A percentile compares a stretch with the other conserved stretches of the same genome.
phyloP scores from a whole-genome alignment of 2,797 vertebrate genomes.

The Semotilus atromaculatus region DNA sequence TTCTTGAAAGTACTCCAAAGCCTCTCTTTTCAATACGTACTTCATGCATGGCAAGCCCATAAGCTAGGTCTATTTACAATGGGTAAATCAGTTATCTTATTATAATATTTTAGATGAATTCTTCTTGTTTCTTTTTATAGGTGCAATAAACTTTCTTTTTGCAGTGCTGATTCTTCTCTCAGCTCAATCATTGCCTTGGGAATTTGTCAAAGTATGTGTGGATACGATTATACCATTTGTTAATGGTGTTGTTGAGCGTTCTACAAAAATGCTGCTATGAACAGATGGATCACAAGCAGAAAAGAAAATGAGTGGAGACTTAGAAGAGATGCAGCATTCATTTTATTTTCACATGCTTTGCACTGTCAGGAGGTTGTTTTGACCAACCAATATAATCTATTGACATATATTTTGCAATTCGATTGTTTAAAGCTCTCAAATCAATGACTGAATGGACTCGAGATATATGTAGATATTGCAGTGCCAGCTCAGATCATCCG shows the following conservation, averaged over 20 bases:
- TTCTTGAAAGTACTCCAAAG: constrained; percentile 60
- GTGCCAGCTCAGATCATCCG: constrained; percentile 43
- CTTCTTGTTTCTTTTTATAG: background rate
- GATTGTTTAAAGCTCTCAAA: background rate
- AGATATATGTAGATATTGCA: constrained; percentile 19
- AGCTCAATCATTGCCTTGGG: constrained; percentile 11
- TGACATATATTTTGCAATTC: background rate
- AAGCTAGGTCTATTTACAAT: background rate
- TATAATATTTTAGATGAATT: background rate
- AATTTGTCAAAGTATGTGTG: constrained; percentile 35
- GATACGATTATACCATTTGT: constrained; percentile 21
- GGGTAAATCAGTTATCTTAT: background rate
- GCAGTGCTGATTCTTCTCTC: constrained; percentile 17
- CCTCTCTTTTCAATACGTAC: constrained; percentile 20
- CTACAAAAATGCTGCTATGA: constrained; percentile 27
- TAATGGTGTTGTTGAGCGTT: background rate
- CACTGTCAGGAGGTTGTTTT: background rate
- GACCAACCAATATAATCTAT: background rate
- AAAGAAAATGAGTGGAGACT: background rate
- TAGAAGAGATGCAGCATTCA: background rate
- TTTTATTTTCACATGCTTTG: background rate
- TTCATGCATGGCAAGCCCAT: constrained; percentile 27
- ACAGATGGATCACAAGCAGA: constrained; percentile 30
- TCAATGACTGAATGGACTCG: background rate
- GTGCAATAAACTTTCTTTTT: constrained; percentile 10